Evolutionary conservation across 2,113 vertebrate species (phyloP).

Genomic region (Ovibos moschatus): DNA sequence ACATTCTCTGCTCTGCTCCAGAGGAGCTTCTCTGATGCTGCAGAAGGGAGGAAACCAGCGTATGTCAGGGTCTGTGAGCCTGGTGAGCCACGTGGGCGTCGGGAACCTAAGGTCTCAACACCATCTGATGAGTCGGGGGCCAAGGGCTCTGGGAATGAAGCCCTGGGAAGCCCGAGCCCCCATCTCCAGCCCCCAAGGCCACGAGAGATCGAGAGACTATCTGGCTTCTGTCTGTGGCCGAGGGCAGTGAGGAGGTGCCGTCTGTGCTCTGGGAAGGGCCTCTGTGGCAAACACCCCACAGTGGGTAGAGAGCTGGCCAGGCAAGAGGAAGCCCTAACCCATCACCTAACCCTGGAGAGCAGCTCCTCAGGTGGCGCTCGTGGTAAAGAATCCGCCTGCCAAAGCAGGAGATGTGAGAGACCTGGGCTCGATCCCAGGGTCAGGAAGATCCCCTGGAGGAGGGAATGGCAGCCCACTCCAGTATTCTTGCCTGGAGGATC

Average conservation of each 20-base stretch:
- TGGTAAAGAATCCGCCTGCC: not conserved
- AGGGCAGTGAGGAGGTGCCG: not conserved
- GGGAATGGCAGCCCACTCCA: not conserved
- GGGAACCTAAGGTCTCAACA: accelerated
- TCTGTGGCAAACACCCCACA: too few species aligned
- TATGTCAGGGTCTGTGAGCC: accelerated
- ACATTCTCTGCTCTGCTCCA: not conserved
- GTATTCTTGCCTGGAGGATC: not conserved
- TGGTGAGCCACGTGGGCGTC: accelerated
- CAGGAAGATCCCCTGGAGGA: not conserved
- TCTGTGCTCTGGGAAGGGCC: not conserved
- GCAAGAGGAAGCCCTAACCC: accelerated
- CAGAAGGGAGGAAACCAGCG: not conserved
- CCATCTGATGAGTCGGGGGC: accelerated
- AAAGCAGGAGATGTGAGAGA: not conserved
- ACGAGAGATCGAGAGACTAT: not conserved
- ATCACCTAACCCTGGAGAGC: not conserved
- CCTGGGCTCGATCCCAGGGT: not conserved
- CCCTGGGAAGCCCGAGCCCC: accelerated
- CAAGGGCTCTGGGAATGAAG: not conserved
- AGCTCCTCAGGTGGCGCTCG: accelerated
- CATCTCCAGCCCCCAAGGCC: not conserved
- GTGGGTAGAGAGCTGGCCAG: not conserved
- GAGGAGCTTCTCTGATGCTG: not conserved
- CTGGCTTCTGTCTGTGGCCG: not conserved